Conservation (phyloP, 2,113 vertebrate species). For the Merops nubicus region DNA sequence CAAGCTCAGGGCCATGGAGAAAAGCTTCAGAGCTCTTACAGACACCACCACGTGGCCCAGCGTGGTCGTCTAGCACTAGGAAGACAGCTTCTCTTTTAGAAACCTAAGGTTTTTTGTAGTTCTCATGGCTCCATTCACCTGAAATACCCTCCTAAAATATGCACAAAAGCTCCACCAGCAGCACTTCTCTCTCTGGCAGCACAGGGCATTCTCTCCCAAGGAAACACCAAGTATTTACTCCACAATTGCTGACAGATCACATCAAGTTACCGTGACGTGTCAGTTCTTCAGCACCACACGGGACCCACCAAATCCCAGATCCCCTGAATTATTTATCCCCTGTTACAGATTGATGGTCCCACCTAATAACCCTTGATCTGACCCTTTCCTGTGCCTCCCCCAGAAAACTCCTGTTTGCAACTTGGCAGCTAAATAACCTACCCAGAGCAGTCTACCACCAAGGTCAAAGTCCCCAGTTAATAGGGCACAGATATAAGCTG, state of each 20-base stretch:
- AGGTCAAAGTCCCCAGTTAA: constrained; percentile 43
- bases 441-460: neutral
- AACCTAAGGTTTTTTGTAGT: constrained; percentile 29
- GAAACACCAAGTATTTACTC: neutral
- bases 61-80: neutral
- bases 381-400: neutral
- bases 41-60: neutral
- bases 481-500: constrained; percentile 12
- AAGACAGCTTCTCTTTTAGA: constrained; percentile 14
- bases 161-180: neutral
- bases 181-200: neutral
- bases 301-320: neutral
- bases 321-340: neutral
- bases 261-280: neutral
- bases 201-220: neutral
- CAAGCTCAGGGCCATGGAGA: neutral
- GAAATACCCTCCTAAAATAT: constrained; percentile 1
- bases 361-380: neutral
- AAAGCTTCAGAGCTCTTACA: neutral
- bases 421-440: neutral
- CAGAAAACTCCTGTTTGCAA: neutral
- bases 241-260: neutral
- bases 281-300: neutral
- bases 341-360: neutral
- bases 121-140: constrained; percentile 31